These are phyloP conservation scores for Holothuria scabra DNA, from an alignment of 53 echinoderm and acorn worm species.

Conservation along the genomic window DNA sequence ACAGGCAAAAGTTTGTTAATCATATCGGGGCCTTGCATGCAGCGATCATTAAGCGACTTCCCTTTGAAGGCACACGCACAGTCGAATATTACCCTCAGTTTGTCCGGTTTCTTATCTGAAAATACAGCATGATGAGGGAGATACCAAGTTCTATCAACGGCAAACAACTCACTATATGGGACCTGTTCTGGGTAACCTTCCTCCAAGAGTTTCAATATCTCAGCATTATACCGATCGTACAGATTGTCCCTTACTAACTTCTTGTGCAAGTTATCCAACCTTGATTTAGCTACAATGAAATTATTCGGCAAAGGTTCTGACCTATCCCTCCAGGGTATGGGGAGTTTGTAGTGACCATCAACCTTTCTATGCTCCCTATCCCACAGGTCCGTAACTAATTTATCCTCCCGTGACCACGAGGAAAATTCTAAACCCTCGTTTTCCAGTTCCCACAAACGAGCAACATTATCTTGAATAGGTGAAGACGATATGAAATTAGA, in stretches of 20 bases:
- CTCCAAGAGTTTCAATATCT: constrained; percentile 39
- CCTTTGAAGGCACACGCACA: no score
- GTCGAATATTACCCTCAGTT: no score
- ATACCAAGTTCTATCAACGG: constrained; percentile 51
- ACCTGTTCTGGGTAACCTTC: no score
- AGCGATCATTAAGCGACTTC: no score
- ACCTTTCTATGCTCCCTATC: no score
- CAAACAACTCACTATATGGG: constrained; percentile 25
- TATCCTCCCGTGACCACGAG: constrained; percentile 33
- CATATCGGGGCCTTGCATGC: no score
- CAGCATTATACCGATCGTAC: constrained; percentile 36
- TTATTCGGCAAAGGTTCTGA: constrained; percentile 48
- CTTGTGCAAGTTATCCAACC: constrained; percentile 43
- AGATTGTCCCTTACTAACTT: not conserved
- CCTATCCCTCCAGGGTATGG: no score
- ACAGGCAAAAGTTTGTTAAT: no score
- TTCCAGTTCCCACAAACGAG: constrained; percentile 51
- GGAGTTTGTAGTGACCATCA: constrained; percentile 24
- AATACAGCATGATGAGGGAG: no score
- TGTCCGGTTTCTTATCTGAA: no score
- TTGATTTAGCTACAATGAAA: constrained; percentile 43
- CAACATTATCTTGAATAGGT: not conserved
- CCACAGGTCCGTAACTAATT: constrained; percentile 20
- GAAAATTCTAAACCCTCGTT: constrained; percentile 28
- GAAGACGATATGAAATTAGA: constrained; percentile 38